Conservation (phyloP, 1,140 invertebrate species). For the Zaprionus ghesquierei region DNA sequence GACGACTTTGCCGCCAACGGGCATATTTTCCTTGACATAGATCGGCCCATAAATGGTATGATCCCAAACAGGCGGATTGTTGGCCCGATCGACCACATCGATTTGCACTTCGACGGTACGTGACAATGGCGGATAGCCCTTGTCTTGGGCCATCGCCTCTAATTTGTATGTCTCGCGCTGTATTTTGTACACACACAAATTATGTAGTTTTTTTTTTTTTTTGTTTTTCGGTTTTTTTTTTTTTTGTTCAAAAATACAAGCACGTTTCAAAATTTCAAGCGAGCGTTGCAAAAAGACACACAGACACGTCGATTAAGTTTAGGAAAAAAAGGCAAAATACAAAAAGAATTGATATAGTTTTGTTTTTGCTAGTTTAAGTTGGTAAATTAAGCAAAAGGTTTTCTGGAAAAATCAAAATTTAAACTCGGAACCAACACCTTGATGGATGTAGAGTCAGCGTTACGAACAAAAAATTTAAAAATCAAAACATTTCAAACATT, state of each 20-base stretch:
- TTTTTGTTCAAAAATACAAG: conserved; percentile 48
- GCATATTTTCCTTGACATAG: conserved; percentile 98
- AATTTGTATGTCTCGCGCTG: conserved; percentile 98
- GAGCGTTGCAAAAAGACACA: conserved; percentile 61
- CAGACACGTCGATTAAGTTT: conserved; percentile 54
- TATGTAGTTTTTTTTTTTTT: conserved; percentile 33
- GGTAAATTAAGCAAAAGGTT: conserved; percentile 30
- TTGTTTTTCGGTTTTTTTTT: conserved; percentile 30
- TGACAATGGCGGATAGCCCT: conserved; percentile 95
- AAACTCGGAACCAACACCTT: conserved; percentile 62
- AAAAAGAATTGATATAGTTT: conserved; percentile 45
- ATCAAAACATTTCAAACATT: conserved; percentile 5
- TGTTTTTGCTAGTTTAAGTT: conserved; percentile 45
- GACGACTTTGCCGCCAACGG: conserved; percentile 97
- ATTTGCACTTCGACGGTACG: conserved; percentile 98
- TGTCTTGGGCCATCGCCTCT: conserved; percentile 98
- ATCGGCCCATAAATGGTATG: conserved; percentile 97
- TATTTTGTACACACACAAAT: conserved; percentile 72
- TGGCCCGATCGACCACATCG: conserved; percentile 98
- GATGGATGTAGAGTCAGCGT: conserved; percentile 16
- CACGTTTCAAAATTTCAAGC: conserved; percentile 66
- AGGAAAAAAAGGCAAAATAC: conserved; percentile 72
- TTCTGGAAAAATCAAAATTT: conserved; percentile 39
- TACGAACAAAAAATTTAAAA: conserved; percentile 8
- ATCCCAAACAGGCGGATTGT: conserved; percentile 98